Evolutionary conservation across 2,113 vertebrate species (phyloP).

Genomic region (Chionodraco myersi): DNA sequence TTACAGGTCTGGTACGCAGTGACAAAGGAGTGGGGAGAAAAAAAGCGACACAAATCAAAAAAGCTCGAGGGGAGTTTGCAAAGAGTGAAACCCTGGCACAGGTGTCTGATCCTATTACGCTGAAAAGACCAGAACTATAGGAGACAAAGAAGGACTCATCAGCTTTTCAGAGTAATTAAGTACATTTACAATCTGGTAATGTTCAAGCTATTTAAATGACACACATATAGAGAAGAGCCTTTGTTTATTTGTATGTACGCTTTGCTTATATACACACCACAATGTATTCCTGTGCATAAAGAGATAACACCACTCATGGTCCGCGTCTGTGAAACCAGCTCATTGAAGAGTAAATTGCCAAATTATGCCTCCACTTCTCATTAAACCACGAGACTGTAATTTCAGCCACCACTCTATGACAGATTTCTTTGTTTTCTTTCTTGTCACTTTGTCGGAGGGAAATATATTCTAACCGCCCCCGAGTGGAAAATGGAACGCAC

Average conservation of each 20-base stretch:
- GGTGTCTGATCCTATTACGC: constrained; percentile 44
- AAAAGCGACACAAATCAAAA: constrained; percentile 51
- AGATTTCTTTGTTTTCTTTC: constrained; percentile 40
- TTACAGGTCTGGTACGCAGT: constrained; percentile 44
- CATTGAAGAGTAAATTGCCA: constrained; percentile 24
- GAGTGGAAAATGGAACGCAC: constrained; percentile 32
- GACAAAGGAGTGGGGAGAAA: background rate
- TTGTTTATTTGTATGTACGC: constrained; percentile 24
- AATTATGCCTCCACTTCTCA: constrained; percentile 45
- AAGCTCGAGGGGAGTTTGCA: constrained; percentile 20
- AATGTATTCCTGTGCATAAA: constrained; percentile 6
- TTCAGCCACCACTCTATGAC: constrained; percentile 26
- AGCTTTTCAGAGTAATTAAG: constrained; percentile 17
- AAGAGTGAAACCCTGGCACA: constrained; percentile 26
- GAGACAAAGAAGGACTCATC: constrained; percentile 8
- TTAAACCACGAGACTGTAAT: constrained; percentile 43
- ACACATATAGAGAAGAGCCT: background rate
- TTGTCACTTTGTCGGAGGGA: constrained; percentile 31
- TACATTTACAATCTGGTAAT: constrained; percentile 15
- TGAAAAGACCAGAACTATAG: background rate
- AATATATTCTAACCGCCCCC: constrained; percentile 30
- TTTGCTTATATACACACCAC: background rate
- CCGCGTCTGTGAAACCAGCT: constrained; percentile 24
- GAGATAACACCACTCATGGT: constrained; percentile 9
- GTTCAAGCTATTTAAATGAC: constrained; percentile 27